Evolutionary conservation across 2,113 vertebrate genomes (phyloP), one percentile per base, ranked within the genome.

Genomic region (Sander lucioperca): DNA sequence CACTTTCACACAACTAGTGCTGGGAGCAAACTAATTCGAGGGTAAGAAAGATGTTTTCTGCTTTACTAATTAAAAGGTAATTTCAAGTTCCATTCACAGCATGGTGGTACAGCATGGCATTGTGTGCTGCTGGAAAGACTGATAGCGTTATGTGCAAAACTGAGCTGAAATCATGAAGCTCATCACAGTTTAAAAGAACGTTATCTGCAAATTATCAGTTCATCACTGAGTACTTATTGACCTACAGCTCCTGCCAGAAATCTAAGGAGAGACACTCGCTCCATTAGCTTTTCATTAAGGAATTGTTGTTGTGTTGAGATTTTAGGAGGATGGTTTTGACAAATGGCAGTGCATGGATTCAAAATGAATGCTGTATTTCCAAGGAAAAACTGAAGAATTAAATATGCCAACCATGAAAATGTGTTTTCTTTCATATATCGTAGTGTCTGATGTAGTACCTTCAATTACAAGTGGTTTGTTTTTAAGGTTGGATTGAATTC

Each of bases 31-130:
- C 39, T 58, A 43, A 73, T 50, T 18, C 11, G 13, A 61, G 30
- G 58, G 36, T n/a, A 39, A 39, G 9, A 54, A 45, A 65, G 53
- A 54, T 33, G 10, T 74, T 82, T 74, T 30, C 57, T 56, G 50
- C 39, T 77, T 64, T 15, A 10, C 45, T 74, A 77, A 83, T 86
- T 85, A 86, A 80, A 77, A 36, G 11, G 64, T 56, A 36, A 50
- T 81, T 89, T 78, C 43, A 74, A 59, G 5, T 13, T 8, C 23
- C 58, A 2, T 59, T 36, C 30, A 59, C 43, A 51, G 36, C 50
- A 9, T 23, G 4, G n/a, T 15, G 33, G n/a, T 68, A 18, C 58
- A 36, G 30, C 30, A 10, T 25, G 64, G 57, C 50, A 43, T 36
- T 3, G 25, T 25, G 30, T 36, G 56, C 48, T 30, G 51, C 3